These are phyloP conservation scores for Kryptolebias marmoratus DNA, from an alignment of 2,113 vertebrate genomes.

Conservation along the genomic window DNA sequence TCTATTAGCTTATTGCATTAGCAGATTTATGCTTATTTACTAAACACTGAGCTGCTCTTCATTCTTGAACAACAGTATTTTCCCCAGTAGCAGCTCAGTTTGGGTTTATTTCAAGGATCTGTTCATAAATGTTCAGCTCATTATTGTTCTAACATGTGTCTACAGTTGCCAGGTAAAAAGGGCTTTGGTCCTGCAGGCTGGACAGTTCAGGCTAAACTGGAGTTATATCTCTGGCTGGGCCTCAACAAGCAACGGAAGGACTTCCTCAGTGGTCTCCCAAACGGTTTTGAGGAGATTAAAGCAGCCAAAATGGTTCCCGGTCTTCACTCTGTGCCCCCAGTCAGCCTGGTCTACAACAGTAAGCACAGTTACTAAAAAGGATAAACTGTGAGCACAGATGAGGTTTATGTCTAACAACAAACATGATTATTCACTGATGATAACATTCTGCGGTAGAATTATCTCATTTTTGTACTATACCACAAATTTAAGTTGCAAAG, in stretches of 20 bases:
- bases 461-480: background rate
- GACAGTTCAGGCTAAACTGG: slow-evolving; percentile 97
- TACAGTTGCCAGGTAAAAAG: slow-evolving; percentile 90
- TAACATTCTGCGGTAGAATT: background rate
- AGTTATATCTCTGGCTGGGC: slow-evolving; percentile 96
- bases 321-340: slow-evolving; percentile 85
- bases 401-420: background rate
- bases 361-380: slow-evolving; percentile 57
- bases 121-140: background rate
- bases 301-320: slow-evolving; percentile 74
- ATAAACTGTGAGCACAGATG: background rate
- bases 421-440: background rate
- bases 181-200: slow-evolving; percentile 93
- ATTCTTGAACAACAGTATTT: background rate
- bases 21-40: background rate
- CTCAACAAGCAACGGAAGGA: slow-evolving; percentile 94
- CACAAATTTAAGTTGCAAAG: too few relatives aligned
- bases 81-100: background rate
- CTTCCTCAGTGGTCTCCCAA: slow-evolving; percentile 90
- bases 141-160: slow-evolving; percentile 15
- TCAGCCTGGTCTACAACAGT: slow-evolving; percentile 95
- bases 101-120: background rate
- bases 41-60: background rate
- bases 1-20: background rate
- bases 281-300: slow-evolving; percentile 94